Percentiles rank a stretch among this genome's conserved stretches.
phyloP scores from a whole-genome alignment of 2,888 invertebrate species.

The Ryuthela nishihirai region DNA sequence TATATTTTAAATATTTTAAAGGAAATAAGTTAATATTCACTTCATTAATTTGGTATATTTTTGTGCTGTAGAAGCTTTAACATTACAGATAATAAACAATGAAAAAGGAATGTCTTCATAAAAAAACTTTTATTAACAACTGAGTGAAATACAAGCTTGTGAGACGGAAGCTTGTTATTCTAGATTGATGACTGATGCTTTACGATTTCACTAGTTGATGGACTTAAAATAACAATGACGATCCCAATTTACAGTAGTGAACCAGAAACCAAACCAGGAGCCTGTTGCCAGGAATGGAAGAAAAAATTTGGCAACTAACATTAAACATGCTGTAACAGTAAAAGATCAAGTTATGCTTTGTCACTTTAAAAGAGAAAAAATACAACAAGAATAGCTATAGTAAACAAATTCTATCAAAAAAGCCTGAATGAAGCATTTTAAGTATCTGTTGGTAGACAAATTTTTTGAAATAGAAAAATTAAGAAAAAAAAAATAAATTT shows the following conservation, averaged over 20 bases:
- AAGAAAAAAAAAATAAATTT: too few relatives aligned
- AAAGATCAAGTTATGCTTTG: too few relatives aligned
- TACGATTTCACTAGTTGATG: slow-evolving; percentile 31
- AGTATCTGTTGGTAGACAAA: neutral
- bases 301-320: too few relatives aligned
- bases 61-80: too few relatives aligned
- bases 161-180: slow-evolving; percentile 12
- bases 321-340: too few relatives aligned
- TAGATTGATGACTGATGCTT: slow-evolving; percentile 25
- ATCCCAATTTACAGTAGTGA: slow-evolving; percentile 4
- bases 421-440: neutral
- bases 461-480: neutral
- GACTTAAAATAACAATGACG: slow-evolving; percentile 35
- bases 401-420: too few relatives aligned
- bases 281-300: too few relatives aligned
- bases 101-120: slow-evolving; percentile 9
- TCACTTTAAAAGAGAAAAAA: too few relatives aligned
- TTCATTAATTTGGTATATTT: too few relatives aligned
- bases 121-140: slow-evolving; percentile 38
- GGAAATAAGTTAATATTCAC: too few relatives aligned
- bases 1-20: too few relatives aligned
- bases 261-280: slow-evolving; percentile 30
- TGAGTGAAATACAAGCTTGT: slow-evolving; percentile 35
- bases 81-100: neutral
- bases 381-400: too few relatives aligned